A percentile compares a stretch with the other conserved stretches of the same genome.
phyloP scores from a whole-genome alignment of 2,113 vertebrate species.

The Parus major region DNA sequence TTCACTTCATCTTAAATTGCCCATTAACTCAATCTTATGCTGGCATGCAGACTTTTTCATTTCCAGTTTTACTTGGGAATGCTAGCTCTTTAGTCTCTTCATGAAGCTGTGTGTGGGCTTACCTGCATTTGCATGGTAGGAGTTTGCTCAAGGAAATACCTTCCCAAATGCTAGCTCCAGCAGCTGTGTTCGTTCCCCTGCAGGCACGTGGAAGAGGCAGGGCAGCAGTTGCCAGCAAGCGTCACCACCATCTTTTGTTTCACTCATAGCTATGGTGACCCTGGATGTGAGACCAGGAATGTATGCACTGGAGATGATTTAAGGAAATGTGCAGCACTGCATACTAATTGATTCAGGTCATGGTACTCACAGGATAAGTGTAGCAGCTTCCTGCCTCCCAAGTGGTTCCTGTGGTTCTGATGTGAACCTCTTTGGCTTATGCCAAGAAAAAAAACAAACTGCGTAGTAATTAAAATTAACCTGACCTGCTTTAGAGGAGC shows the following conservation, averaged over 20 bases:
- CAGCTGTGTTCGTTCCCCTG: neutral
- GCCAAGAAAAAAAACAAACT: neutral
- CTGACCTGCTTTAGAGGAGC: neutral
- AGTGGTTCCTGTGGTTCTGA: neutral
- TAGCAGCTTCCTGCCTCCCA: constrained; percentile 23
- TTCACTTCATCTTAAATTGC: neutral
- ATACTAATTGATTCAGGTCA: constrained; percentile 12
- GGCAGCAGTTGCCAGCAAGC: neutral
- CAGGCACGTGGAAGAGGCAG: neutral
- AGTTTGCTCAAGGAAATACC: neutral
- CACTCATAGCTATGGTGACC: constrained; percentile 7
- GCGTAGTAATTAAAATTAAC: neutral
- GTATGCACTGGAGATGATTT: constrained; percentile 11
- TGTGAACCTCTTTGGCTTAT: neutral
- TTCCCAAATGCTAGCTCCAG: neutral
- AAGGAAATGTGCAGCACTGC: neutral
- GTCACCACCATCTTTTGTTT: neutral
- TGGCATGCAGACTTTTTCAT: neutral
- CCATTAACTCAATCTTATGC: neutral
- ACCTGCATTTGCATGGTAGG: neutral
- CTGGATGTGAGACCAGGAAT: constrained; percentile 17
- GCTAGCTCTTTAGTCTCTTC: neutral
- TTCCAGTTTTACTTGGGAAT: neutral
- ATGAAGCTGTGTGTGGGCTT: neutral
- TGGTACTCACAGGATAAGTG: neutral